Evolutionary conservation across 37 sponge, comb jelly and placozoan genomes (phyloP).

Genomic region (Diacarnus erythraeanus): DNA sequence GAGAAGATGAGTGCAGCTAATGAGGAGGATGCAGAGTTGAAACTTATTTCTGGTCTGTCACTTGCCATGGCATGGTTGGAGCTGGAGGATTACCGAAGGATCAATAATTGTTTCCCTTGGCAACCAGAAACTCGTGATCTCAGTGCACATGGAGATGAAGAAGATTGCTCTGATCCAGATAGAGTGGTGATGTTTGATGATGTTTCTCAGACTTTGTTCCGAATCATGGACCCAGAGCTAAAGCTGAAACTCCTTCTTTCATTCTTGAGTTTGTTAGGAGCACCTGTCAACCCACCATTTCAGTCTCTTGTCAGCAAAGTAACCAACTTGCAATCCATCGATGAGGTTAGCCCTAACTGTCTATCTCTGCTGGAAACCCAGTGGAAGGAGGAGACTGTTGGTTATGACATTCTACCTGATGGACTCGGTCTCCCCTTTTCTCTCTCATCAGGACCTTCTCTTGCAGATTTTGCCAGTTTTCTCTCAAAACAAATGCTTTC

Average conservation of each 20-base stretch:
- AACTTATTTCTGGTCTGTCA: background rate
- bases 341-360: background rate
- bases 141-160: constrained; percentile 13
- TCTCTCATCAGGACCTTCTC: constrained; percentile 4
- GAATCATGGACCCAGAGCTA: constrained; percentile 22
- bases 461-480: background rate
- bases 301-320: constrained; percentile 3
- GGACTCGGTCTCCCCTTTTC: background rate
- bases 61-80: constrained; percentile 62
- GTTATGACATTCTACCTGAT: background rate
- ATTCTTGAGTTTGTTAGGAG: constrained; percentile 79
- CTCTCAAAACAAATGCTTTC: background rate
- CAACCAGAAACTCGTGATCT: constrained; percentile 15
- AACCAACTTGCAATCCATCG: background rate
- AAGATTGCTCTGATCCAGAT: constrained; percentile 74
- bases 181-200: constrained; percentile 81
- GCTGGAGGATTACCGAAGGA: constrained; percentile 56
- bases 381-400: background rate
- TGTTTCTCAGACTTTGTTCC: constrained; percentile 56
- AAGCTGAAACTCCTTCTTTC: constrained; percentile 40
- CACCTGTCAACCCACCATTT: constrained; percentile 9
- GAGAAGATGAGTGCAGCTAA: background rate
- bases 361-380: background rate
- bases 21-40: background rate
- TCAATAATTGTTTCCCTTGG: constrained; percentile 61